Evolutionary conservation across 2,113 vertebrate genomes (phyloP).

Genomic region (Struthio camelus): DNA sequence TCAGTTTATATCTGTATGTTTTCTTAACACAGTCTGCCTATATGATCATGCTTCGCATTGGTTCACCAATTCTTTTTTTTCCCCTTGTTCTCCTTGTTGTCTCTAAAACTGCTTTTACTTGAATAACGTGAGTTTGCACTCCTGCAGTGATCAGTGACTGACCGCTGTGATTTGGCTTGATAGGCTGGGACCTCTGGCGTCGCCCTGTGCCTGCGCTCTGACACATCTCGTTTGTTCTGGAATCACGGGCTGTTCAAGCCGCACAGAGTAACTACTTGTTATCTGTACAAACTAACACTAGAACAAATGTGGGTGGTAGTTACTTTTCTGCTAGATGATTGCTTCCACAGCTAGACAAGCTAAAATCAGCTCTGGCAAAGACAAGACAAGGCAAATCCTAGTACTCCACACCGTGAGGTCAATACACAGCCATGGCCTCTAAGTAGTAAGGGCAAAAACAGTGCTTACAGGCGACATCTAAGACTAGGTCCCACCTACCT

Average conservation of each 20-base stretch:
- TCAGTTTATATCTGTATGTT: neutral
- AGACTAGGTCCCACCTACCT: accelerated
- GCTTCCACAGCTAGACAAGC: neutral
- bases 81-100: neutral
- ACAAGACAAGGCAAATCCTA: neutral
- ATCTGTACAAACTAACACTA: neutral
- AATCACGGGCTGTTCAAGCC: neutral
- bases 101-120: neutral
- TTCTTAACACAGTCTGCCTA: neutral
- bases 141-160: neutral
- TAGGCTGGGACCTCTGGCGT: neutral
- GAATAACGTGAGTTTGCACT: neutral
- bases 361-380: neutral
- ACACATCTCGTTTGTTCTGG: neutral
- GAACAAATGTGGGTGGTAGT: neutral
- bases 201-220: neutral
- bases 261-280: neutral
- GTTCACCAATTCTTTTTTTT: neutral
- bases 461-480: neutral
- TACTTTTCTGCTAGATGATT: neutral
- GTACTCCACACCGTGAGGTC: neutral
- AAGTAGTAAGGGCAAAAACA: neutral
- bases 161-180: neutral
- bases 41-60: neutral
- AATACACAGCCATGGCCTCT: neutral